Conservation (phyloP, 1,140 invertebrate genomes). For the Neodiprion virginianus region DNA sequence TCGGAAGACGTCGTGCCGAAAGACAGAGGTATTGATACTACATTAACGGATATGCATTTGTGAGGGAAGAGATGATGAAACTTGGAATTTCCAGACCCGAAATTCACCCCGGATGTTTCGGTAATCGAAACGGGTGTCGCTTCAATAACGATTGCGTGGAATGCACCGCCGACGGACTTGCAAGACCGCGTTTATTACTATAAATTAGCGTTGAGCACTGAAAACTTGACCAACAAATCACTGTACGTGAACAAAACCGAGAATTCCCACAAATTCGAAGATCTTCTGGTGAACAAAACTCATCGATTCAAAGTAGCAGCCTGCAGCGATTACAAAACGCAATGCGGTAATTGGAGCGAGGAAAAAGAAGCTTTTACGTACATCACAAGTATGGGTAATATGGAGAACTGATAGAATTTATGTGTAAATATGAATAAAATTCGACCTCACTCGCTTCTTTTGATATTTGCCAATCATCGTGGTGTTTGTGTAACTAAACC, state of each 20-base stretch:
- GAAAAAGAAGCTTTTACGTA: neutral
- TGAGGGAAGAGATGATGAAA: too few species aligned
- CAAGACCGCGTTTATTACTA: neutral
- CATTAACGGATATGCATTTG: too few species aligned
- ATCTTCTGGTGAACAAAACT: neutral
- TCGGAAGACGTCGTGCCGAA: too few species aligned
- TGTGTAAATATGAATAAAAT: too few species aligned
- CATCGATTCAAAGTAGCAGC: neutral
- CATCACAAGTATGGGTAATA: too few species aligned
- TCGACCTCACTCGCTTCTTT: too few species aligned
- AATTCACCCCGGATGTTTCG: neutral
- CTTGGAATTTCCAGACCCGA: neutral
- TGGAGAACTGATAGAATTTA: too few species aligned
- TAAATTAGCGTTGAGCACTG: neutral
- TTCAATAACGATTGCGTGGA: neutral
- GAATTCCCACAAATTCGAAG: neutral
- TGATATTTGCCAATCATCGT: too few species aligned
- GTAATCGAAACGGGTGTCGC: neutral
- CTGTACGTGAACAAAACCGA: neutral
- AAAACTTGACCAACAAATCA: neutral
- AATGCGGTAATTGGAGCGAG: neutral
- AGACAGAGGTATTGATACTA: too few species aligned
- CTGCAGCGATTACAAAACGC: constrained; percentile 4
- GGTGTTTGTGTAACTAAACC: too few species aligned
- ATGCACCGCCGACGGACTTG: neutral